Evolutionary conservation across 2,888 invertebrate species (phyloP), one percentile per base, ranked within the genome.

Genomic region (Sinotaia quadrata): DNA sequence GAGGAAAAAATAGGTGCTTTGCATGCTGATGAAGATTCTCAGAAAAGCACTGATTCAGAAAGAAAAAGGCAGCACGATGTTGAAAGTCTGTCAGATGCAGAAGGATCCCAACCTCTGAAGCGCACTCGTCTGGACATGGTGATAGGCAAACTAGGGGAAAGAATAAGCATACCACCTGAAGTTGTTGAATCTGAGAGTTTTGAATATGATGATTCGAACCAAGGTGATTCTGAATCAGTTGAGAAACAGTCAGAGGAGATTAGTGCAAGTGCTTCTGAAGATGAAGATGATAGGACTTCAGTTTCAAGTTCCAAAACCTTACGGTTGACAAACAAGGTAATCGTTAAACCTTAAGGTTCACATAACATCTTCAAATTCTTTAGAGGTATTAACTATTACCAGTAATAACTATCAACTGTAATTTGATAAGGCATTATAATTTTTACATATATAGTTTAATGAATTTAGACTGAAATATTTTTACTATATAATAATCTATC

Each of bases 91-190:
- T 47, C 34, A 51, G 59, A 60, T 21, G n/a, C 47, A 58, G 80
- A 76, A 47, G 66, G 75, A 31, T 78, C 78, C 68, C 66, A 78
- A 54, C 75, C 78, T 44, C 70, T 72, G 2, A 81, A 81, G 65
- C 67, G 80, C 29, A 76, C 80, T 47, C 69, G 76, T 49, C 59
- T 80, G 37, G 79, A 79, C 66, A 66, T 75, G 44, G 72, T 79
- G 24, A 81, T 79, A 24, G 77, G 78, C 18, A 78, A 80, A 62
- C 69, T 78, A 24, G 80, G 77, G 12, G 68, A 71, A n/a, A 71
- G 72, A 41, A 77, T 77, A 29, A 75, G 74, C 10, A 74, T 75
- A 57, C 70, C 75, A 21, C 76, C 77, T 33, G 75, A 78, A 34
- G 73, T 67, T 51, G 71, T 78, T 24, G 69, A 68, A 36, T 37